These are phyloP conservation scores for Thalassaphorura encarpata DNA, from an alignment of 1,140 invertebrate species.

Conservation along the genomic window DNA sequence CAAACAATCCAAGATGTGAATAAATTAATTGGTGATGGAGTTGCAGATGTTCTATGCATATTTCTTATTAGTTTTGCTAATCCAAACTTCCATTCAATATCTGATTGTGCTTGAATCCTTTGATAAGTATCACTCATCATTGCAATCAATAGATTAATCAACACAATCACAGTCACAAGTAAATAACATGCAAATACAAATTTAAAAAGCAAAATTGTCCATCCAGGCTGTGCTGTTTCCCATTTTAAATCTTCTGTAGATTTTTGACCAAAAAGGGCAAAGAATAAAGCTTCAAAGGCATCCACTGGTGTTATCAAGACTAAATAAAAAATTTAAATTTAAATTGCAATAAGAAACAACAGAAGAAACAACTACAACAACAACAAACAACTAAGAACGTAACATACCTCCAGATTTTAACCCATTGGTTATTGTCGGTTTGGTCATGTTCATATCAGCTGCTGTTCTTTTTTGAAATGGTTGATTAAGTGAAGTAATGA, in stretches of 20 bases:
- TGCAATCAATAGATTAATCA: conserved; percentile 97
- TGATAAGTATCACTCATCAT: conserved; percentile 99
- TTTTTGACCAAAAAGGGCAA: conserved; percentile 93
- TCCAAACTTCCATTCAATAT: conserved; percentile 99
- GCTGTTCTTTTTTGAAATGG: conserved; percentile 41
- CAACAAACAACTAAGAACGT: too few species aligned
- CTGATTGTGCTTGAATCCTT: conserved; percentile 97
- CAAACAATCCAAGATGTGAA: conserved; percentile 86
- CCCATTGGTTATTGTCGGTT: conserved; percentile 28
- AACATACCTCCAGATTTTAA: conserved; percentile 57
- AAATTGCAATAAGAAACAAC: too few species aligned
- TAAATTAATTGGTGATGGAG: conserved; percentile 92
- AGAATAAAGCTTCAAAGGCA: conserved; percentile 94
- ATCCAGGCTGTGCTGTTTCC: conserved; percentile 32
- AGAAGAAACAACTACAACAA: too few species aligned
- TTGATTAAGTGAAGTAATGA: conserved; percentile 91
- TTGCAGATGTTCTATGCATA: conserved; percentile 96
- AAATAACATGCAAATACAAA: conserved; percentile 89
- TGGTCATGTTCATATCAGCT: too few species aligned
- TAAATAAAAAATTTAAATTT: too few species aligned
- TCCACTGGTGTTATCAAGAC: conserved; percentile 74
- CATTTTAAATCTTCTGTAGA: conserved; percentile 55
- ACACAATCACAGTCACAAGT: conserved; percentile 92
- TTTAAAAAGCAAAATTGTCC: conserved; percentile 38
- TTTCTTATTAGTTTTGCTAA: conserved; percentile 95